phyloP scores from a whole-genome alignment of 2,113 vertebrate genomes.

The Parotia lawesii region DNA sequence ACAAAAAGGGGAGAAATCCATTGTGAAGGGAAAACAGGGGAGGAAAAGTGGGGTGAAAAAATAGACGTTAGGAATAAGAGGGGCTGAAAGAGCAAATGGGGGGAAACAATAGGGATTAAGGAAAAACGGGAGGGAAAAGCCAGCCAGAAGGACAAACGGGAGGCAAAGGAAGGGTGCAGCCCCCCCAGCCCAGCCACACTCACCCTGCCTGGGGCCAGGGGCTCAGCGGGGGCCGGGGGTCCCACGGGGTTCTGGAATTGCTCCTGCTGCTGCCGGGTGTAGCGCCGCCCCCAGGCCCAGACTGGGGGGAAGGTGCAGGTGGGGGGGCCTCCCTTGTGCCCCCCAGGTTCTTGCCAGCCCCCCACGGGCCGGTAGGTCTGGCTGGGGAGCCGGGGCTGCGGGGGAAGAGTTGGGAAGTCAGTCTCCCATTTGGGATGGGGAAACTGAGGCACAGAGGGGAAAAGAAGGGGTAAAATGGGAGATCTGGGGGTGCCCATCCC shows the following conservation, averaged over 20 bases:
- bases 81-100: not conserved
- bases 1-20: not conserved
- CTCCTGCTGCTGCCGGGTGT: constrained; percentile 71
- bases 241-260: constrained; percentile 79
- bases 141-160: fast-evolving
- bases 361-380: constrained; percentile 82
- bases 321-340: not conserved
- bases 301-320: not conserved
- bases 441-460: not conserved
- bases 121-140: no score
- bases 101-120: no score
- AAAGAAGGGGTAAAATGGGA: not conserved
- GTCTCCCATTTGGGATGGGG: not conserved
- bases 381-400: constrained; percentile 66
- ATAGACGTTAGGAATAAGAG: not conserved
- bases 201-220: constrained; percentile 70
- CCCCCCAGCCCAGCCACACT: not conserved
- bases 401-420: not conserved
- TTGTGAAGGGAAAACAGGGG: not conserved
- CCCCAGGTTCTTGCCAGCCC: constrained; percentile 65
- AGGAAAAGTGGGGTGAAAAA: not conserved
- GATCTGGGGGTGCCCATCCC: not conserved
- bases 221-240: constrained; percentile 48
- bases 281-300: constrained; percentile 91
- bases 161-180: not conserved